Percentiles rank a stretch among this genome's conserved stretches.
These are phyloP conservation scores for Drosophila melanica DNA, from an alignment of 1,140 invertebrate species.

Conservation along the genomic window DNA sequence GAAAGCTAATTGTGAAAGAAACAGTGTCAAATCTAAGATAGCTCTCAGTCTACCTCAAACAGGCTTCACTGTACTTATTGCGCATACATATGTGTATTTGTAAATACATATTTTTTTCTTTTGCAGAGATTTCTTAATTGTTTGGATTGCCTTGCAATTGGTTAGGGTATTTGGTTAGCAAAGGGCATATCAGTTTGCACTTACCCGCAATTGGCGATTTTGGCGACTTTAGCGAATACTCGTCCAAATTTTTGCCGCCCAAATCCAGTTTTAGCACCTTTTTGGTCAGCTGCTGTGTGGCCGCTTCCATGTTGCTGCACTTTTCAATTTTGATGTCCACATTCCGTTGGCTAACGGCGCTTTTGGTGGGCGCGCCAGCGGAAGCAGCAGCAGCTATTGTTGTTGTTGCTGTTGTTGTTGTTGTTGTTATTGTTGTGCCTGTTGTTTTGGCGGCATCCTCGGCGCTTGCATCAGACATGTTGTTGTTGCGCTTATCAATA, in stretches of 20 bases:
- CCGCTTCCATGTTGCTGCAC: slow-evolving; percentile 83
- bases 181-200: slow-evolving; percentile 9
- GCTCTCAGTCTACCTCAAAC: too few relatives aligned
- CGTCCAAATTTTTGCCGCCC: slow-evolving; percentile 73
- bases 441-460: slow-evolving; percentile 17
- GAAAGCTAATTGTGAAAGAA: too few relatives aligned
- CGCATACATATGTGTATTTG: too few relatives aligned
- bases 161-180: neutral
- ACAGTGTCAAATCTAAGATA: too few relatives aligned
- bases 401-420: slow-evolving; percentile 1
- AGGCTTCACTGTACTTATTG: too few relatives aligned
- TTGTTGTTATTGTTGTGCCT: slow-evolving; percentile 26
- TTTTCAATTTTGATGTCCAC: slow-evolving; percentile 84
- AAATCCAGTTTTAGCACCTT: slow-evolving; percentile 88
- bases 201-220: slow-evolving; percentile 82
- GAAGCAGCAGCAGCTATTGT: slow-evolving; percentile 3
- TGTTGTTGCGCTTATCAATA: slow-evolving; percentile 40
- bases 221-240: slow-evolving; percentile 77
- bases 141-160: neutral
- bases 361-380: slow-evolving; percentile 64
- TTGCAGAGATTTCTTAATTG: neutral
- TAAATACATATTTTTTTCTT: too few relatives aligned
- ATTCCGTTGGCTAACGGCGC: slow-evolving; percentile 86
- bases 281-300: slow-evolving; percentile 86
- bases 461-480: slow-evolving; percentile 57